A percentile compares a stretch with the other conserved stretches of the same genome.
phyloP scores from a whole-genome alignment of 2,113 vertebrate species.

The Lutjanus erythropterus region DNA sequence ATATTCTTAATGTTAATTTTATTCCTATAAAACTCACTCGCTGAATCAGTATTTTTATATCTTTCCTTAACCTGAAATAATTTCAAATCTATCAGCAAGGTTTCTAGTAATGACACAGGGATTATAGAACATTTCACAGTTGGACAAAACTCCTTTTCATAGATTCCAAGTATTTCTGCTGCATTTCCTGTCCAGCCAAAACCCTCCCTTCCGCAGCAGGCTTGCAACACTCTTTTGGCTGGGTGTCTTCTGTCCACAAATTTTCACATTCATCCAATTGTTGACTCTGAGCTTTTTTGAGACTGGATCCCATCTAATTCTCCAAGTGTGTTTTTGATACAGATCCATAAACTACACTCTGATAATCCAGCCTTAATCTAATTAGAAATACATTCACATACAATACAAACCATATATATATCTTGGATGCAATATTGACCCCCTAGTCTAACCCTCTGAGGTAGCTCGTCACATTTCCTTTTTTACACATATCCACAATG shows the following conservation, averaged over 20 bases:
- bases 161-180: not conserved
- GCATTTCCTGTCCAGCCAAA: not conserved
- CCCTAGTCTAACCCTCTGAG: no score
- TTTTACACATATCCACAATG: not conserved
- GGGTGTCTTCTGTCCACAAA: not conserved
- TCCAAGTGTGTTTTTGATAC: not conserved
- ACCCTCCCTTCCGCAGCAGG: not conserved
- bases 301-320: not conserved
- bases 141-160: not conserved
- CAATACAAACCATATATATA: not conserved
- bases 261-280: not conserved
- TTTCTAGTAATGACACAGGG: not conserved
- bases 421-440: not conserved
- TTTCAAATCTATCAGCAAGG: not conserved
- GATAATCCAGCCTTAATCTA: no score
- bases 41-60: not conserved
- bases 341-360: not conserved
- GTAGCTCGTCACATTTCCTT: no score
- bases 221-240: not conserved
- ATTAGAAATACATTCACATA: no score
- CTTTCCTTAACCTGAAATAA: not conserved
- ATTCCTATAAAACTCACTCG: not conserved
- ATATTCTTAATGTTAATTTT: no score
- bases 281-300: not conserved
- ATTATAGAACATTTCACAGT: not conserved